These are phyloP conservation scores for Ploceus nigricollis DNA, from an alignment of 2,113 vertebrate genomes.

Conservation along the genomic window DNA sequence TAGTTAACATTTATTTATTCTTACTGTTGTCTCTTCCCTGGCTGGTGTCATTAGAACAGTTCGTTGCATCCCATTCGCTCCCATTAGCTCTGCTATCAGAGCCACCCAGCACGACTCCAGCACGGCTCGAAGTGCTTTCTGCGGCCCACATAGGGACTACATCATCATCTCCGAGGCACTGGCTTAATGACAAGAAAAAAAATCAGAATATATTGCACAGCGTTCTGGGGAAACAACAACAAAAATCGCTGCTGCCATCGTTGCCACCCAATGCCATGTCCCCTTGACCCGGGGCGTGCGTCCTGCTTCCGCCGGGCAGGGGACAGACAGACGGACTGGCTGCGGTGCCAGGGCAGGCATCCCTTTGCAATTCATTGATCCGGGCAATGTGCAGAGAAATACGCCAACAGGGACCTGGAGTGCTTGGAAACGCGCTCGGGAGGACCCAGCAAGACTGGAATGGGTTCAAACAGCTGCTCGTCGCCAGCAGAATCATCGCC, in stretches of 20 bases:
- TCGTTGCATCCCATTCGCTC: constrained; percentile 90
- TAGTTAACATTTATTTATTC: constrained; percentile 98
- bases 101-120: constrained; percentile 91
- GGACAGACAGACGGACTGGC: background rate
- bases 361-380: constrained; percentile 27
- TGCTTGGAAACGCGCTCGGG: background rate
- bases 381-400: constrained; percentile 16
- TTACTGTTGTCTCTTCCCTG: constrained; percentile 92
- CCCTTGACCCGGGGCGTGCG: accelerated
- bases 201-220: constrained; percentile 83
- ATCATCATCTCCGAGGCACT: constrained; percentile 90
- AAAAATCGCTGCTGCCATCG: background rate
- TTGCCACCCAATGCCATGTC: background rate
- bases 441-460: constrained; percentile 35
- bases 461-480: constrained; percentile 55
- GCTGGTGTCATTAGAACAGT: constrained; percentile 92
- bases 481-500: background rate
- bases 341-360: background rate
- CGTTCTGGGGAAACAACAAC: constrained; percentile 62
- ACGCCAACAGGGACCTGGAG: background rate
- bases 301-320: accelerated
- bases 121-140: constrained; percentile 90
- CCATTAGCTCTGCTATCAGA: constrained; percentile 95
- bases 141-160: constrained; percentile 89
- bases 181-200: constrained; percentile 90